Evolutionary conservation across 2,888 invertebrate species (phyloP), one percentile per base, ranked within the genome.

Genomic region (Monochamus alternatus): DNA sequence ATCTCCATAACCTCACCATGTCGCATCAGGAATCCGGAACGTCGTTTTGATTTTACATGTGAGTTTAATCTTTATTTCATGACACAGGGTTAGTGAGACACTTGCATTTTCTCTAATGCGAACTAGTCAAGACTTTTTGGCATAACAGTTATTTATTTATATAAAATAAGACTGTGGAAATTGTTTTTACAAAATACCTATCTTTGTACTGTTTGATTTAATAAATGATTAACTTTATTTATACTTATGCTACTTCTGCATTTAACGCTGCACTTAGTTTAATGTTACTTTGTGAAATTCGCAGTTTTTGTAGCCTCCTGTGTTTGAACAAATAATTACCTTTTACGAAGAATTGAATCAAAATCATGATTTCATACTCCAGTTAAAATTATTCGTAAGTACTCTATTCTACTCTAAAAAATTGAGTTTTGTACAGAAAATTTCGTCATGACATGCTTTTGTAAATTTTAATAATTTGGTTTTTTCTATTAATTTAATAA

Each of bases 111-210:
- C 60, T 72, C 63, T 43, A 38, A 75, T 74, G 75, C 73, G 73
- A 78, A 73, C 78, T 78, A 78, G 78, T 78, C 78, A 73, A 75
- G 77, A 68, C 62, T 74, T 77, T 73, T 71, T 76, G 69, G 75
- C 74, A 52, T 66, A 67, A 73, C 76, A 77, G 76, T 80, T 81
- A 81, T 81, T 81, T 80, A 81, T 81, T 55, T 80, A 75, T 76
- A 73, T 76, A 68, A 76, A 76, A 80, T 81, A 78, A 81, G 81
- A 80, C 80, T 81, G 80, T 74, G 77, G 76, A 80, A 75, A 79
- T 77, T 79, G 47, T 60, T 69, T 68, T 69, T 60, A 69, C 60
- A 59, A 43, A 44, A 60, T 69, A 67, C 59, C 59, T 60, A 60
- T 43, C 68, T 67, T 60, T 69, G 69, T 60, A 69, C 60, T 73